Conservation (phyloP, 2,113 vertebrate genomes). For the Ctenomys sociabilis region DNA sequence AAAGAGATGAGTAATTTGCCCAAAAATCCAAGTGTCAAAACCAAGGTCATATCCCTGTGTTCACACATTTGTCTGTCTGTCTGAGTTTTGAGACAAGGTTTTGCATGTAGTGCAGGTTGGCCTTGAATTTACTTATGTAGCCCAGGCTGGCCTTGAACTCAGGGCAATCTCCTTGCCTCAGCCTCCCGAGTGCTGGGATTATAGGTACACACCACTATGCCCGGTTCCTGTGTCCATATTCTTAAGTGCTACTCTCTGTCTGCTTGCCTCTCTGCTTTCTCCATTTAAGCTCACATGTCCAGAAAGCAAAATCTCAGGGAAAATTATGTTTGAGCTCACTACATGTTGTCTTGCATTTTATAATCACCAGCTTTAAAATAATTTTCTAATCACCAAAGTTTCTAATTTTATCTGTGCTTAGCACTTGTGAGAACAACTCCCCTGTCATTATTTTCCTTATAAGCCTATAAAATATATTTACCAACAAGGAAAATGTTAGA, state of each 20-base stretch:
- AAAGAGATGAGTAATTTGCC: not conserved
- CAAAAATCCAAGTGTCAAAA: not conserved
- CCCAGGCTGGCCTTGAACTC: not conserved
- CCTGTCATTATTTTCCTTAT: not conserved
- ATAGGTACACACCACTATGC: not conserved
- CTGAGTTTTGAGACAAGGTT: not conserved
- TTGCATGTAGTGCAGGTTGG: not conserved
- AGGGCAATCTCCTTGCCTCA: not conserved
- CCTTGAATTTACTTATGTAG: not conserved
- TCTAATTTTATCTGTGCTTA: not conserved
- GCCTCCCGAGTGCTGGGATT: not conserved
- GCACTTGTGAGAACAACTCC: not conserved
- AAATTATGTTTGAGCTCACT: not conserved
- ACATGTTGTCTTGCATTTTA: not conserved
- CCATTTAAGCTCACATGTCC: not conserved
- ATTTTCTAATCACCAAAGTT: not conserved
- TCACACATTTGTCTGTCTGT: not conserved
- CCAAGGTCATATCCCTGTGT: not conserved
- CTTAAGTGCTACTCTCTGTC: not conserved
- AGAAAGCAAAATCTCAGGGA: not conserved
- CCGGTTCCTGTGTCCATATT: not conserved
- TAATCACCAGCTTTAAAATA: conserved; percentile 24
- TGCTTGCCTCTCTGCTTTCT: not conserved
- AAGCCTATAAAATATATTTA: conserved; percentile 39
- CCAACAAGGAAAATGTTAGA: not conserved